These are phyloP conservation scores for Neolamprologus multifasciatus DNA, from an alignment of 2,797 vertebrate species.

Conservation along the genomic window DNA sequence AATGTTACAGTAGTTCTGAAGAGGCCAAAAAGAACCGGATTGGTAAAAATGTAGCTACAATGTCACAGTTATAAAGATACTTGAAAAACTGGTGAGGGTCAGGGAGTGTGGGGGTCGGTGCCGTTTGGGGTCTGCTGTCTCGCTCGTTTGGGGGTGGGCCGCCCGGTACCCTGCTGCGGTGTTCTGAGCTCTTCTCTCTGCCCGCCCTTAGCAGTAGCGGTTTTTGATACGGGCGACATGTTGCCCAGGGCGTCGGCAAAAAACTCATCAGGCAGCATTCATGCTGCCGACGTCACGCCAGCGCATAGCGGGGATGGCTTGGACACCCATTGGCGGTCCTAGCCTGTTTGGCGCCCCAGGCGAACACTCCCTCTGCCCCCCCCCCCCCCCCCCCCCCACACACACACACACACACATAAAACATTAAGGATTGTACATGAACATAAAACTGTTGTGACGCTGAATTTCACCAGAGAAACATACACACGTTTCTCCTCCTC, in stretches of 20 bases:
- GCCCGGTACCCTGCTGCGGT: background rate
- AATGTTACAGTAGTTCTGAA: background rate
- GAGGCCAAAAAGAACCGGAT: fast-evolving
- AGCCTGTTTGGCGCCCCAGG: too few relatives aligned
- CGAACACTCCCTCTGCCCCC: too few relatives aligned
- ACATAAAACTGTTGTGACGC: too few relatives aligned
- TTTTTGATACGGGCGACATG: background rate
- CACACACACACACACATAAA: too few relatives aligned
- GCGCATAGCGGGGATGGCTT: too few relatives aligned
- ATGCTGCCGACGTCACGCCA: fast-evolving
- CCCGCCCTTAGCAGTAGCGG: background rate
- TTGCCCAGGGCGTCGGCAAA: too few relatives aligned
- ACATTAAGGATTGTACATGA: too few relatives aligned
- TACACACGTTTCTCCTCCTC: too few relatives aligned
- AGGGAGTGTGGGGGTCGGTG: background rate
- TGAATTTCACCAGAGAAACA: too few relatives aligned
- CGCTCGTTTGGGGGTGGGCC: background rate
- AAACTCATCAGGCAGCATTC: too few relatives aligned
- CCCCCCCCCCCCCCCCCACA: too few relatives aligned
- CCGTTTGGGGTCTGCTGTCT: background rate
- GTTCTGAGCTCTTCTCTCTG: fast-evolving
- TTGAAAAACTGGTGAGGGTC: background rate
- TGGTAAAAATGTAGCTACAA: background rate
- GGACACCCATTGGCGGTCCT: too few relatives aligned
- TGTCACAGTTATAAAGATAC: background rate